Conservation (phyloP, 1,140 invertebrate species). For the Octopus bimaculoides region DNA sequence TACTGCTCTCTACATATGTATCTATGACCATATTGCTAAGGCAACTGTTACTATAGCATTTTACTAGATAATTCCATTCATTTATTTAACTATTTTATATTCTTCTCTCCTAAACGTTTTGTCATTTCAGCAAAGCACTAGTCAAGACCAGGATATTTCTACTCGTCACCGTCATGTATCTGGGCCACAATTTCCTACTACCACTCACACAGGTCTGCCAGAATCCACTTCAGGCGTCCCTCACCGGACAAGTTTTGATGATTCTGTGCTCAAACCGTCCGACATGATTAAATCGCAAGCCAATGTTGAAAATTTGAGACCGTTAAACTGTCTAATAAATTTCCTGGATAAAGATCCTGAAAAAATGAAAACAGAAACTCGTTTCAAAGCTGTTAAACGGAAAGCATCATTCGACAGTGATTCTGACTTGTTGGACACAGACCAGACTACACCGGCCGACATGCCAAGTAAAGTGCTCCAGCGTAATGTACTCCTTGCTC, state of each 20-base stretch:
- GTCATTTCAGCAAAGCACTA: conserved; percentile 48
- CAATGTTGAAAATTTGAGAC: neutral
- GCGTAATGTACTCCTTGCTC: conserved; percentile 83
- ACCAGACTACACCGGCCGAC: conserved; percentile 27
- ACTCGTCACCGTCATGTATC: conserved; percentile 44
- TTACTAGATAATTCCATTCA: neutral
- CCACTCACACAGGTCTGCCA: conserved; percentile 21
- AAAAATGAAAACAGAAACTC: conserved; percentile 10
- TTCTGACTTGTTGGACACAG: conserved; percentile 35
- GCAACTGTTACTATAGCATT: neutral
- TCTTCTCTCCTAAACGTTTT: neutral
- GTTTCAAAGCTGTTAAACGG: conserved; percentile 27
- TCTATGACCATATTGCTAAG: neutral
- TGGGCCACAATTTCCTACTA: conserved; percentile 41
- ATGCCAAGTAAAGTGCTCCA: conserved; percentile 53
- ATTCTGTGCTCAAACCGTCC: conserved; percentile 18
- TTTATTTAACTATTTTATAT: neutral
- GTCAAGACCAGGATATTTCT: conserved; percentile 52
- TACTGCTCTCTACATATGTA: no score
- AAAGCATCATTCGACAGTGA: conserved; percentile 45
- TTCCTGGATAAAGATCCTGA: conserved; percentile 6
- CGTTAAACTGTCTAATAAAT: neutral
- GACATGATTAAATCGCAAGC: neutral
- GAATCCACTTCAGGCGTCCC: conserved; percentile 16
- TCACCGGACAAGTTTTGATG: conserved; percentile 12